A percentile compares a stretch with the other conserved stretches of the same genome.
phyloP scores from a whole-genome alignment of 2,888 invertebrate genomes.

The Lithosia quadra region DNA sequence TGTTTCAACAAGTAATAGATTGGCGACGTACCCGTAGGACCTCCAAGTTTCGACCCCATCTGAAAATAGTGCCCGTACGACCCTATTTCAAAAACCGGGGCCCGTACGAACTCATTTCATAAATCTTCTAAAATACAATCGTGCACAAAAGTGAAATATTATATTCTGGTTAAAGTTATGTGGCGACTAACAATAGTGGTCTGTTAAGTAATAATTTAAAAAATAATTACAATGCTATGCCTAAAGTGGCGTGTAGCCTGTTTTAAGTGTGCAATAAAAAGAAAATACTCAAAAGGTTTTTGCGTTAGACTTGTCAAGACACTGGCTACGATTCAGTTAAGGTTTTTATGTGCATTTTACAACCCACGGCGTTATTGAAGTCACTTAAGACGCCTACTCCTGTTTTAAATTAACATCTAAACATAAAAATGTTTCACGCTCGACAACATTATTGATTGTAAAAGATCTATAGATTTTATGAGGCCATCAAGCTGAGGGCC shows the following conservation, averaged over 20 bases:
- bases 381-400: slow-evolving; percentile 32
- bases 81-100: no score
- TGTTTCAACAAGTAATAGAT: no score
- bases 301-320: slow-evolving; percentile 36
- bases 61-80: no score
- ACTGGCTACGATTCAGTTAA: slow-evolving; percentile 50
- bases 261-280: slow-evolving; percentile 35
- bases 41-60: no score
- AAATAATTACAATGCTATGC: slow-evolving; percentile 8
- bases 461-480: neutral
- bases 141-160: no score
- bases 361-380: slow-evolving; percentile 44
- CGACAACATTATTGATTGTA: slow-evolving; percentile 9
- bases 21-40: no score
- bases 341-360: slow-evolving; percentile 56
- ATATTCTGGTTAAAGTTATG: neutral
- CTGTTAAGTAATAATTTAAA: neutral
- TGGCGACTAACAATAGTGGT: neutral
- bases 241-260: slow-evolving; percentile 25
- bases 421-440: slow-evolving; percentile 29
- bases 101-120: no score
- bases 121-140: no score
- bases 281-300: slow-evolving; percentile 29
- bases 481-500: no score
- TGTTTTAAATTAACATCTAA: slow-evolving; percentile 44